phyloP scores from a whole-genome alignment of 2,113 vertebrate genomes.

The Nanorana parkeri region DNA sequence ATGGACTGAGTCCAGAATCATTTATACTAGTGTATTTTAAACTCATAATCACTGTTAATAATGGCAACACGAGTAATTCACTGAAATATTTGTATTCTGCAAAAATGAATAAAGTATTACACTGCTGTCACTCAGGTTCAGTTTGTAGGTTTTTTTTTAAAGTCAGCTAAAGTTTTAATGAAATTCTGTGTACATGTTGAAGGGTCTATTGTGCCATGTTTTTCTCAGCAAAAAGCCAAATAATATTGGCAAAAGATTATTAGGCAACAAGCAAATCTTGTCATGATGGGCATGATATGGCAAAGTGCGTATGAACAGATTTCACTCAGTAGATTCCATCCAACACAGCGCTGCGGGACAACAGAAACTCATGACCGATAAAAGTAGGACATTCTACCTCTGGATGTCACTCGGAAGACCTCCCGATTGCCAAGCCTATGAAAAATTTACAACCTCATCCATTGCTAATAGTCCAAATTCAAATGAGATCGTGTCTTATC shows the following conservation, averaged over 20 bases:
- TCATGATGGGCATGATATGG: constrained; percentile 52
- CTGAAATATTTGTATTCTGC: constrained; percentile 13
- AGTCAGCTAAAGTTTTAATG: constrained; percentile 23
- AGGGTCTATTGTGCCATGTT: constrained; percentile 17
- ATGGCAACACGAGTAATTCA: constrained; percentile 21
- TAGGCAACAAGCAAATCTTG: constrained; percentile 50
- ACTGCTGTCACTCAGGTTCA: constrained; percentile 1
- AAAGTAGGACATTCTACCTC: constrained; percentile 65
- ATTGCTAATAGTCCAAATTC: constrained; percentile 19
- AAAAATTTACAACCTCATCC: constrained; percentile 64
- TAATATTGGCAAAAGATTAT: constrained; percentile 41
- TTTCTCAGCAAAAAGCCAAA: constrained; percentile 39
- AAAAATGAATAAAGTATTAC: constrained; percentile 27
- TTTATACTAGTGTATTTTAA: constrained; percentile 44
- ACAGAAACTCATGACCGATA: constrained; percentile 42
- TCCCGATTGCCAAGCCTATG: constrained; percentile 51
- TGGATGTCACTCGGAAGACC: constrained; percentile 57
- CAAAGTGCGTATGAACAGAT: constrained; percentile 58
- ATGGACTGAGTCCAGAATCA: constrained; percentile 44
- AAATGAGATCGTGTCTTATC: constrained; percentile 38
- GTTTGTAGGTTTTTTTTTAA: constrained; percentile 23
- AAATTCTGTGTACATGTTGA: constrained; percentile 24
- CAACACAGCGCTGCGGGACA: constrained; percentile 61
- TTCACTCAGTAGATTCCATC: constrained; percentile 60
- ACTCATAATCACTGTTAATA: constrained; percentile 42